A percentile compares a stretch with the other conserved stretches of the same genome.
These are phyloP conservation scores for Myripristis jacobus DNA, from an alignment of 2,797 vertebrate genomes.

Conservation along the genomic window DNA sequence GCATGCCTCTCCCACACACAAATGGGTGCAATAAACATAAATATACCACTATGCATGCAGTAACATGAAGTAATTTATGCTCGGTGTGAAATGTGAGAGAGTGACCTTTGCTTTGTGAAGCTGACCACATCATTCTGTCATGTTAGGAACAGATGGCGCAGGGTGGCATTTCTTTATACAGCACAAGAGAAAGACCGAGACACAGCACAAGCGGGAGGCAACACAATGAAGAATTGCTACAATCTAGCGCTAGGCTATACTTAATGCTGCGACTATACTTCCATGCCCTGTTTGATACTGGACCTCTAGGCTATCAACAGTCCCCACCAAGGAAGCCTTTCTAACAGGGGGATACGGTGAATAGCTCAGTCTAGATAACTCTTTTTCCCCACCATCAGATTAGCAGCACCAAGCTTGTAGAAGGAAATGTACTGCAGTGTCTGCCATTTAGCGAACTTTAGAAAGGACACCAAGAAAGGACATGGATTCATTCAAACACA, in stretches of 20 bases:
- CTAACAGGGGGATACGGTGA: constrained; percentile 22
- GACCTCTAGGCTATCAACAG: constrained; percentile 40
- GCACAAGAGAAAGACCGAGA: constrained; percentile 8
- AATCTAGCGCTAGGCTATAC: background rate
- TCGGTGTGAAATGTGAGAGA: constrained; percentile 18
- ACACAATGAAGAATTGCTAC: background rate
- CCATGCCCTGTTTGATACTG: constrained; percentile 4
- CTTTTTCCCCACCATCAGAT: constrained; percentile 58
- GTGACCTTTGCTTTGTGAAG: constrained; percentile 47
- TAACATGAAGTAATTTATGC: constrained; percentile 8
- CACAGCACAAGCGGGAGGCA: background rate
- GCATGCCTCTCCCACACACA: constrained; percentile 16
- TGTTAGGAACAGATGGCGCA: constrained; percentile 5
- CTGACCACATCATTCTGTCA: constrained; percentile 26
- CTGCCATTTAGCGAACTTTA: constrained; percentile 76
- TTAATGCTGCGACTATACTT: background rate
- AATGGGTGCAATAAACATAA: constrained; percentile 19
- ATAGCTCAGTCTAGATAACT: constrained; percentile 37
- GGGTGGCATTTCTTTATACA: constrained; percentile 13
- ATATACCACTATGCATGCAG: constrained; percentile 6
- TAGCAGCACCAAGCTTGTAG: constrained; percentile 52
- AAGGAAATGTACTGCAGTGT: constrained; percentile 34
- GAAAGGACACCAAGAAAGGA: constrained; percentile 76
- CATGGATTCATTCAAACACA: constrained; percentile 68
- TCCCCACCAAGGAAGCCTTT: constrained; percentile 15